Conservation (phyloP, 2,113 vertebrate genomes). For the Emydura subglobosa region DNA sequence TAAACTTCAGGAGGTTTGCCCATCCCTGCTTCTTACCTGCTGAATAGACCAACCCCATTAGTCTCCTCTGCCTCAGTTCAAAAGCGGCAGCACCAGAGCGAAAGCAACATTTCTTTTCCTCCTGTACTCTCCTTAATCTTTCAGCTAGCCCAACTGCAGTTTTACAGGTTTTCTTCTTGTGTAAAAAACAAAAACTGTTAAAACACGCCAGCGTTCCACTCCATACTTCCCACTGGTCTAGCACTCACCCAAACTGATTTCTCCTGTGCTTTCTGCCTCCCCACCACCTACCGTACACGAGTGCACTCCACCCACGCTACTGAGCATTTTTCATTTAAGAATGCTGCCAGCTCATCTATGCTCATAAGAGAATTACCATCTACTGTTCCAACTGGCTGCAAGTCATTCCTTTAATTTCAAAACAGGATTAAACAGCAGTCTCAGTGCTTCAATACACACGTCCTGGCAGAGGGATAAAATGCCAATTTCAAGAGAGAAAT, state of each 20-base stretch:
- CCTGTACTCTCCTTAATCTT: slow-evolving; percentile 7
- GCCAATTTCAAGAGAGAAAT: slow-evolving; percentile 16
- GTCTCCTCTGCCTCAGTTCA: not conserved
- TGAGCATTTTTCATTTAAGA: slow-evolving; percentile 63
- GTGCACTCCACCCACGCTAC: slow-evolving; percentile 57
- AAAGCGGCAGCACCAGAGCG: not conserved
- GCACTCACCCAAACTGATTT: not conserved
- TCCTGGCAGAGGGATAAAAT: not conserved
- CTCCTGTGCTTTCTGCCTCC: slow-evolving; percentile 2
- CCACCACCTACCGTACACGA: slow-evolving; percentile 27
- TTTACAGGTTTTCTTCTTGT: slow-evolving; percentile 59
- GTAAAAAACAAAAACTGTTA: not conserved
- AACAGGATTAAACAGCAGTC: slow-evolving; percentile 21
- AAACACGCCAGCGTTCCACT: not conserved
- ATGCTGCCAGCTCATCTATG: slow-evolving; percentile 47
- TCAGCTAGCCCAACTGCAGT: slow-evolving; percentile 33
- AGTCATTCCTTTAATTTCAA: slow-evolving; percentile 14
- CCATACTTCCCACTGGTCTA: slow-evolving; percentile 4
- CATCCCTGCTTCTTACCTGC: slow-evolving; percentile 46
- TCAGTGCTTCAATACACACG: not conserved
- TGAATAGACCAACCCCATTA: slow-evolving; percentile 17
- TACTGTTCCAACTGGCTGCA: slow-evolving; percentile 30
- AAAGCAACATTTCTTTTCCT: slow-evolving; percentile 35
- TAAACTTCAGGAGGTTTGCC: slow-evolving; percentile 37
- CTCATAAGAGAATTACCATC: not conserved